phyloP scores from a whole-genome alignment of 2,888 invertebrate species.

The Clistopyga incitator region DNA sequence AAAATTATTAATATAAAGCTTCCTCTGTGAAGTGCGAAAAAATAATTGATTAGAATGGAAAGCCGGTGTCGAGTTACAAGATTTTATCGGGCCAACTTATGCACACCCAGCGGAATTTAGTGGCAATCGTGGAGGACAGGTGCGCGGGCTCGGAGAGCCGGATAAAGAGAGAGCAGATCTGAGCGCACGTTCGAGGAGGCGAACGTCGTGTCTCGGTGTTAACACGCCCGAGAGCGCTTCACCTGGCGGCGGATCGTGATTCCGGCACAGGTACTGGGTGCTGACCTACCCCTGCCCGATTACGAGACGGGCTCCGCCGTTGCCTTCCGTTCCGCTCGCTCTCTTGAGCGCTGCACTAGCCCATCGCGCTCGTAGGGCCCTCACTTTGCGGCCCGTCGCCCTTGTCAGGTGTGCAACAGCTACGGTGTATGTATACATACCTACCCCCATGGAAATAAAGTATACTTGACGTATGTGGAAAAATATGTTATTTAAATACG shows the following conservation, averaged over 20 bases:
- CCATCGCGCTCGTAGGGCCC: background rate
- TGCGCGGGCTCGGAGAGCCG: conserved; percentile 25
- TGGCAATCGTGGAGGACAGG: conserved; percentile 18
- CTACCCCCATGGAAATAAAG: no score
- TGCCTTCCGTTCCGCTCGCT: conserved; percentile 2
- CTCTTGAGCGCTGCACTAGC: conserved; percentile 4
- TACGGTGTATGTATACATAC: background rate
- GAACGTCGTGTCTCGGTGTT: conserved; percentile 22
- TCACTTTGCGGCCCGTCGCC: background rate
- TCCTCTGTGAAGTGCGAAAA: background rate
- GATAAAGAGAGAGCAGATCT: conserved; percentile 20
- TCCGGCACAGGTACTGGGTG: conserved; percentile 54
- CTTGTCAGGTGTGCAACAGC: conserved; percentile 4
- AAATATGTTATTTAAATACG: no score
- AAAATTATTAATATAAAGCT: no score
- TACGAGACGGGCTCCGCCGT: conserved; percentile 19
- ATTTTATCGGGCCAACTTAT: background rate
- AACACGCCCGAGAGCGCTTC: conserved; percentile 42
- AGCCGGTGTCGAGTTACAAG: background rate
- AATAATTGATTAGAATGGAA: background rate
- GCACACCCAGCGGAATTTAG: background rate
- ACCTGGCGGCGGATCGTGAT: conserved; percentile 59
- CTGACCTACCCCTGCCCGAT: conserved; percentile 64
- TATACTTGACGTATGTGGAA: no score
- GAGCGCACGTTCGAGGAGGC: conserved; percentile 23